Conservation (phyloP, 2,888 invertebrate species). For the Camponotus fellah region DNA sequence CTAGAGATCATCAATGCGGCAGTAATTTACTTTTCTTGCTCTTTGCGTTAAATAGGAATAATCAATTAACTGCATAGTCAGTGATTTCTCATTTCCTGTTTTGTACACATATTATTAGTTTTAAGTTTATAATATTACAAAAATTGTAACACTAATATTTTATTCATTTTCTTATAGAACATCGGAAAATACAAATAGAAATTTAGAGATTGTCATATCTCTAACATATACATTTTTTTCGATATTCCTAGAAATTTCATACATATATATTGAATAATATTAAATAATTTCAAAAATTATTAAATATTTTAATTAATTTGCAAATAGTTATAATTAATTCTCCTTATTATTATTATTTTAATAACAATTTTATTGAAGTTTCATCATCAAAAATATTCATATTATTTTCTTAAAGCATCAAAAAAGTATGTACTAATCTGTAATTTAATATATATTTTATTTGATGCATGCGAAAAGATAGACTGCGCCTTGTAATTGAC, state of each 20-base stretch:
- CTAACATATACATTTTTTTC: not conserved
- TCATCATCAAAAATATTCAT: not conserved
- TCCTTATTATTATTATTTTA: not conserved
- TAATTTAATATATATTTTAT: not conserved
- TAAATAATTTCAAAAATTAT: no score
- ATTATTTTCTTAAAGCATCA: not conserved
- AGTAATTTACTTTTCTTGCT: not conserved
- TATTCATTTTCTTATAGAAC: no score
- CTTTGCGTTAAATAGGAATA: not conserved
- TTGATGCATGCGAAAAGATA: not conserved
- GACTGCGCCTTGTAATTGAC: constrained; percentile 37
- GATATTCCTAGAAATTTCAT: not conserved
- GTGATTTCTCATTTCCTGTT: not conserved
- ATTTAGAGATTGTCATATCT: not conserved
- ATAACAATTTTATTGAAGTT: not conserved
- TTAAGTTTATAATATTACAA: not conserved
- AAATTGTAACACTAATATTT: not conserved
- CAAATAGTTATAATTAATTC: not conserved
- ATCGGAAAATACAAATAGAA: not conserved
- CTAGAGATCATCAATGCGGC: not conserved
- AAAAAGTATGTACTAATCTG: not conserved
- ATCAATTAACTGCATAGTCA: not conserved
- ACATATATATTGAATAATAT: not conserved
- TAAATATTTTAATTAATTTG: not conserved
- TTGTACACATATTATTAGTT: not conserved